Conservation (phyloP, 1,140 invertebrate genomes). For the Platyscapa corneri region DNA sequence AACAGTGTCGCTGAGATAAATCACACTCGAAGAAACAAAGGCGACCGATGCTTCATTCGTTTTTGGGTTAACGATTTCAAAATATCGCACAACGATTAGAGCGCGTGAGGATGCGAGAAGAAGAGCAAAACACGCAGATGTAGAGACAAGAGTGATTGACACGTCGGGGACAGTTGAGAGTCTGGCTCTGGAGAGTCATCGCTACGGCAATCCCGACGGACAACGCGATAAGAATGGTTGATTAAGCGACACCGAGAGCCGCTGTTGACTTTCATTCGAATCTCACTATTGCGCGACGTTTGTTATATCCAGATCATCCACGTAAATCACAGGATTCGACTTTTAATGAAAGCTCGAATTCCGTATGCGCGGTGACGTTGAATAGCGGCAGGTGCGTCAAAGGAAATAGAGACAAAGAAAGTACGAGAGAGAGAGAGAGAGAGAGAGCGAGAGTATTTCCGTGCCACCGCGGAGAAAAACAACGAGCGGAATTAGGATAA, state of each 20-base stretch:
- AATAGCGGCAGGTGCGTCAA: no score
- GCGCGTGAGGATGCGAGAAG: no score
- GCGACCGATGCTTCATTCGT: neutral
- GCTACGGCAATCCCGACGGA: neutral
- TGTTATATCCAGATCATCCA: neutral
- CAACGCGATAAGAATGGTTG: neutral
- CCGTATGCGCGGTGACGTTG: no score
- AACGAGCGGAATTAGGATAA: neutral
- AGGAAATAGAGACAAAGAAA: no score
- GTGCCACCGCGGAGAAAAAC: neutral
- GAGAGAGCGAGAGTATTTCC: no score
- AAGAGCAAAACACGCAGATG: neutral
- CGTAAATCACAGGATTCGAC: neutral
- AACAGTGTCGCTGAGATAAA: neutral
- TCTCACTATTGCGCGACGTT: neutral
- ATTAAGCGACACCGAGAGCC: neutral
- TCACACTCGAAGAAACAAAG: neutral
- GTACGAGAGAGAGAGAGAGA: no score
- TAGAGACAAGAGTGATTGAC: neutral
- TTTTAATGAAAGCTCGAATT: neutral
- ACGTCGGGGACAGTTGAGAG: neutral
- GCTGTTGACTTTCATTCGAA: slow-evolving; percentile 23
- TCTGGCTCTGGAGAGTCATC: neutral
- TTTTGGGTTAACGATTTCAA: no score
- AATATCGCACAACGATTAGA: neutral